Conservation (phyloP, 2,113 vertebrate species). For the Nansenia antarctica region DNA sequence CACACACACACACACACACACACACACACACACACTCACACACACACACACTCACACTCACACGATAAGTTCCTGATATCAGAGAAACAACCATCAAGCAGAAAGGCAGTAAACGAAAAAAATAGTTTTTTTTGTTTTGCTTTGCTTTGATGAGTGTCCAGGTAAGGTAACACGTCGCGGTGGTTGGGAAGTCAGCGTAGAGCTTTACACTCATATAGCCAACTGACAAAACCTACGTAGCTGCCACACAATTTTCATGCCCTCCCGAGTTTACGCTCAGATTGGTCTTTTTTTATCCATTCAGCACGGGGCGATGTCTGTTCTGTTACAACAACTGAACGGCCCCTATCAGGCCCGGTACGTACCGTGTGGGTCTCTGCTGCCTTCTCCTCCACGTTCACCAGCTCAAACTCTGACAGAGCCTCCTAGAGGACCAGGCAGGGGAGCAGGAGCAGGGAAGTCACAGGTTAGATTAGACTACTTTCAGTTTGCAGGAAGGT, state of each 20-base stretch:
- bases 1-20: too few relatives aligned
- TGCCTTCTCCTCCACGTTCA: constrained; percentile 72
- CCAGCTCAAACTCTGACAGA: constrained; percentile 87
- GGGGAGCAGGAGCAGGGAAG: neutral
- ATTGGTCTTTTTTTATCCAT: too few relatives aligned
- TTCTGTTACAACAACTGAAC: neutral
- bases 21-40: too few relatives aligned
- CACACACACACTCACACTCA: too few relatives aligned
- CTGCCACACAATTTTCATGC: neutral
- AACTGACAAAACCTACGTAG: neutral
- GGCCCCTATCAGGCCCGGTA: constrained; percentile 10
- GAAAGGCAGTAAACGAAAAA: constrained; percentile 9
- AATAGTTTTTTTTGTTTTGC: too few relatives aligned
- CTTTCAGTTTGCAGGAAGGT: neutral
- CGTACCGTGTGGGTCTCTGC: constrained; percentile 76
- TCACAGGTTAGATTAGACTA: constrained; percentile 9
- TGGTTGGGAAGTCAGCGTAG: too few relatives aligned
- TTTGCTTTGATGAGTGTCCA: too few relatives aligned
- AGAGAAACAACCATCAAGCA: constrained; percentile 27
- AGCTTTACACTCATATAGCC: too few relatives aligned
- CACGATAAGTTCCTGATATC: constrained; percentile 44
- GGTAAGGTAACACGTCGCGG: too few relatives aligned
- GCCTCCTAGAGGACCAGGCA: constrained; percentile 73
- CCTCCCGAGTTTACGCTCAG: too few relatives aligned
- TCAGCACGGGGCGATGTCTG: neutral